Percentiles rank a stretch among this genome's conserved stretches.
phyloP scores from a whole-genome alignment of 2,888 invertebrate genomes.

The Horisme vitalbata region DNA sequence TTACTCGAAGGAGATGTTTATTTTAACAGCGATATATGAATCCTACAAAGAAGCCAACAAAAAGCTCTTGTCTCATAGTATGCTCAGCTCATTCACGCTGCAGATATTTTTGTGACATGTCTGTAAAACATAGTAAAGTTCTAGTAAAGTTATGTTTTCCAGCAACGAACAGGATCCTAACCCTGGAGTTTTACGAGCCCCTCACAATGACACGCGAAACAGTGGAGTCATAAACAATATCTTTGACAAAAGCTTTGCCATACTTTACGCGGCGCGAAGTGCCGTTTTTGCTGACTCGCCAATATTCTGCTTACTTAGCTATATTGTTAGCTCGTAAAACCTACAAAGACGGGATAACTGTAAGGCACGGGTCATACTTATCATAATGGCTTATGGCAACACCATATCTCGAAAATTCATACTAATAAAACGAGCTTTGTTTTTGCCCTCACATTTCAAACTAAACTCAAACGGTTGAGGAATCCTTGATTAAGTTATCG shows the following conservation, averaged over 20 bases:
- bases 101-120: not conserved
- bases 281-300: slow-evolving; percentile 24
- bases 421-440: no score
- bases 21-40: no score
- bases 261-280: slow-evolving; percentile 16
- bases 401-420: no score
- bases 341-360: slow-evolving; percentile 10
- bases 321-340: slow-evolving; percentile 29
- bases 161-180: not conserved
- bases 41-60: no score
- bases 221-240: slow-evolving; percentile 27
- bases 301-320: slow-evolving; percentile 24
- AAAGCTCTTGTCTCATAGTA: no score
- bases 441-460: no score
- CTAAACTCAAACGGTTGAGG: no score
- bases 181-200: slow-evolving; percentile 16
- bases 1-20: no score
- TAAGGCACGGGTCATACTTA: slow-evolving; percentile 5
- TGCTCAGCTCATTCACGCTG: not conserved
- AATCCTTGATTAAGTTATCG: no score
- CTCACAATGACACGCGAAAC: slow-evolving; percentile 20
- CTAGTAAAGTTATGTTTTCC: not conserved
- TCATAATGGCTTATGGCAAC: not conserved
- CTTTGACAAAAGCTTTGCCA: slow-evolving; percentile 23
- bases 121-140: no score